Conservation (phyloP, 2,797 vertebrate genomes). For the Pangasius djambal region DNA sequence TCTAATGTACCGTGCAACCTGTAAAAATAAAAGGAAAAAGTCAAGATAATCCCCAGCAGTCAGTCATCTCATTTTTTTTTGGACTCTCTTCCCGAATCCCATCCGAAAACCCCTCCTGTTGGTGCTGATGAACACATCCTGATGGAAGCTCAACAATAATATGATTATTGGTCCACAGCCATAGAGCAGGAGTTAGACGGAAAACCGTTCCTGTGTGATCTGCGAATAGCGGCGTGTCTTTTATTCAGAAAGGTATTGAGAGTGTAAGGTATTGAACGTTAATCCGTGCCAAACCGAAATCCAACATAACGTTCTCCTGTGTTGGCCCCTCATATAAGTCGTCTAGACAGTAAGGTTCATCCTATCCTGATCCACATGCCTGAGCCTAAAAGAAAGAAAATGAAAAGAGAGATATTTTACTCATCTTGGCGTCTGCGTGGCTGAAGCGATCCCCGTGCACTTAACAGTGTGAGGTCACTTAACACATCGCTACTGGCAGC, state of each 20-base stretch:
- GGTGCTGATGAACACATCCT: conserved; percentile 72
- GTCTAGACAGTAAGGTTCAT: conserved; percentile 34
- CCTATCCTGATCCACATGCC: conserved; percentile 5
- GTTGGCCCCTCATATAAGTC: not conserved
- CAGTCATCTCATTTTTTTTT: conserved; percentile 61
- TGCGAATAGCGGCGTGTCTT: not conserved
- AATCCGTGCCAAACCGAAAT: not conserved
- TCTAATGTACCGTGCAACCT: conserved; percentile 32
- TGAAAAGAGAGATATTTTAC: conserved; percentile 4
- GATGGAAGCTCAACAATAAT: conserved; percentile 75
- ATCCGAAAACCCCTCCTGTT: conserved; percentile 54
- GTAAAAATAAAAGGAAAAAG: conserved; percentile 42
- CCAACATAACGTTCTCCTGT: not conserved
- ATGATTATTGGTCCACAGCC: conserved; percentile 72
- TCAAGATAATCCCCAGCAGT: conserved; percentile 52
- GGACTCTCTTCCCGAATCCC: conserved; percentile 65
- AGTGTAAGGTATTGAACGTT: conserved; percentile 8
- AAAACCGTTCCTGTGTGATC: conserved; percentile 31
- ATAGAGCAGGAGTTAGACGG: conserved; percentile 64
- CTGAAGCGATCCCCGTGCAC: conserved; percentile 2
- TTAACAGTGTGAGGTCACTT: conserved; percentile 26
- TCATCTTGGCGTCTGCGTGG: conserved; percentile 15
- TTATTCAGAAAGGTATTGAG: not conserved
- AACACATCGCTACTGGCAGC: conserved; percentile 28
- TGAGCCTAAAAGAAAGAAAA: conserved; percentile 9